These are phyloP conservation scores for Achatina immaculata DNA, from an alignment of 1,140 invertebrate genomes.

Conservation along the genomic window DNA sequence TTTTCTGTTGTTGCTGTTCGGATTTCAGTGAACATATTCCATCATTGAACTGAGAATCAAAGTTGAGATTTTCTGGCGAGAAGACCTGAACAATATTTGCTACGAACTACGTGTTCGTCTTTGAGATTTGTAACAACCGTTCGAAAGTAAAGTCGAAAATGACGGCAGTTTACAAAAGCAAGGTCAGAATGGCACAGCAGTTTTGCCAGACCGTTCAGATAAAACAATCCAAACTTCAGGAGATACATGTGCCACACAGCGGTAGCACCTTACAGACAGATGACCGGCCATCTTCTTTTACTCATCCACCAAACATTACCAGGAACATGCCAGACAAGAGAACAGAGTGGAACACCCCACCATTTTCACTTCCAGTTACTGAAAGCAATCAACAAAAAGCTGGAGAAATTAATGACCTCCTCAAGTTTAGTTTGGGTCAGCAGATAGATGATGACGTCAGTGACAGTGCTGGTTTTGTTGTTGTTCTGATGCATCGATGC, in stretches of 20 bases:
- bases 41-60: too few relatives aligned
- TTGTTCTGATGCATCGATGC: conserved; percentile 3
- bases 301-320: not conserved
- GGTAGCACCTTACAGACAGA: too few relatives aligned
- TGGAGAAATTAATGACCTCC: conserved; percentile 6
- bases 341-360: not conserved
- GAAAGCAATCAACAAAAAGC: not conserved
- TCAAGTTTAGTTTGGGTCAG: conserved; percentile 14
- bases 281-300: not conserved
- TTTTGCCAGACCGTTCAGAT: too few relatives aligned
- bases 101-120: too few relatives aligned
- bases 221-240: too few relatives aligned
- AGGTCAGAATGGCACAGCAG: not conserved
- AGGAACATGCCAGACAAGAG: not conserved
- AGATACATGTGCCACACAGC: too few relatives aligned
- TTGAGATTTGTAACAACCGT: too few relatives aligned
- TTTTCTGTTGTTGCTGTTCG: too few relatives aligned
- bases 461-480: conserved; percentile 14
- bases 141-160: too few relatives aligned
- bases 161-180: not conserved
- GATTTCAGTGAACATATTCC: too few relatives aligned
- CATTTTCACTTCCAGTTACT: not conserved
- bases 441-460: conserved; percentile 25
- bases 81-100: too few relatives aligned
- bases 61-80: too few relatives aligned